Conservation (phyloP, 2,888 invertebrate species). For the Spatulosminthurus flaviceps region DNA sequence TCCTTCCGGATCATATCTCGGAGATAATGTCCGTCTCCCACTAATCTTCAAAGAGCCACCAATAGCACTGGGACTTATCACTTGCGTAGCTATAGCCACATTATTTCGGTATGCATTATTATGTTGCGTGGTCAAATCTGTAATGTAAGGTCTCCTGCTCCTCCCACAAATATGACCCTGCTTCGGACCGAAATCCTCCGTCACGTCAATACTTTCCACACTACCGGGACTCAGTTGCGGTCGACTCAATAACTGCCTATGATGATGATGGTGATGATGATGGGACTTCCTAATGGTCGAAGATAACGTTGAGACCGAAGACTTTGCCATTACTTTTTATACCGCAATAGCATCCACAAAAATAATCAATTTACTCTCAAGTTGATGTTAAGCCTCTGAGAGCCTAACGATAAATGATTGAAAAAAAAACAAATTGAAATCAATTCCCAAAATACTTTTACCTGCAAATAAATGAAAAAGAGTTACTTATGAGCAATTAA, state of each 20-base stretch:
- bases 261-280: slow-evolving; percentile 12
- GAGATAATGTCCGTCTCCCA: slow-evolving; percentile 48
- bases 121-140: too few relatives aligned
- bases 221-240: neutral
- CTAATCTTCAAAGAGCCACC: slow-evolving; percentile 55
- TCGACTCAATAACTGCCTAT: neutral
- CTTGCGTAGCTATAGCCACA: slow-evolving; percentile 63
- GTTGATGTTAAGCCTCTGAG: too few relatives aligned
- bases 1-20: slow-evolving; percentile 52
- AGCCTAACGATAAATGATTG: too few relatives aligned
- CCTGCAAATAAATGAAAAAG: too few relatives aligned
- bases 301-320: neutral
- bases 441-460: too few relatives aligned
- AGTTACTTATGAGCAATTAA: too few relatives aligned
- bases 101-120: slow-evolving; percentile 23
- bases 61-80: slow-evolving; percentile 59
- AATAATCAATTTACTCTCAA: too few relatives aligned
- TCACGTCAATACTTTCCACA: neutral
- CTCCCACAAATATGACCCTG: neutral
- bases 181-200: neutral
- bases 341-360: neutral
- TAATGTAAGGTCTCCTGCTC: neutral
- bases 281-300: slow-evolving; percentile 8
- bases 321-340: neutral
- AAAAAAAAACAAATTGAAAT: too few relatives aligned